Evolutionary conservation across 2,888 invertebrate species (phyloP).

Genomic region (Barypeithes pellucidus): DNA sequence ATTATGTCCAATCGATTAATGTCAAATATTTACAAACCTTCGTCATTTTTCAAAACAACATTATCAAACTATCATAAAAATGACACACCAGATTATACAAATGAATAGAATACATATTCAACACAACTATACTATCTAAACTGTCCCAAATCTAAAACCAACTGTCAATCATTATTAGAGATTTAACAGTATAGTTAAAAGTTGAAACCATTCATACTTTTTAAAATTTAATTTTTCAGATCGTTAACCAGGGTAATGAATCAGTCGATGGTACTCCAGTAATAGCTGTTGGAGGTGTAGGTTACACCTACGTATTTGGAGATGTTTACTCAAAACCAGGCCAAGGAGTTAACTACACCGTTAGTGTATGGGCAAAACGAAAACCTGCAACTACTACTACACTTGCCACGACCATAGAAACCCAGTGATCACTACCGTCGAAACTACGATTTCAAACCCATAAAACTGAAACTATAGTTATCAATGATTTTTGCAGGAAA

Average conservation of each 20-base stretch:
- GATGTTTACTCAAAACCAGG: background rate
- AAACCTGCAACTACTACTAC: background rate
- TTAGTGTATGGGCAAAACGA: conserved; percentile 1
- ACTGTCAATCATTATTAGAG: too few species aligned
- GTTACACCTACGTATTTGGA: background rate
- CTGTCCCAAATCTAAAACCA: too few species aligned
- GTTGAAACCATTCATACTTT: background rate
- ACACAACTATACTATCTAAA: too few species aligned
- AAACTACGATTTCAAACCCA: conserved; percentile 20
- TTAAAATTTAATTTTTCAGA: conserved; percentile 10
- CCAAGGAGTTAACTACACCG: conserved; percentile 1
- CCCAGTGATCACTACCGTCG: background rate
- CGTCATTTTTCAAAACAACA: too few species aligned
- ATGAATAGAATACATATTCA: too few species aligned
- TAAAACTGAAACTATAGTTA: background rate
- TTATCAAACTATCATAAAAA: too few species aligned
- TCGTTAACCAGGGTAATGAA: background rate
- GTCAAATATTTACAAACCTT: too few species aligned
- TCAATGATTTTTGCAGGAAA: too few species aligned
- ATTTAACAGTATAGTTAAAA: too few species aligned
- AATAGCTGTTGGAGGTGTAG: background rate
- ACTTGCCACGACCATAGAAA: background rate
- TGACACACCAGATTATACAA: too few species aligned
- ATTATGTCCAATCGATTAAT: too few species aligned
- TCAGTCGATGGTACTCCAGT: background rate